These are phyloP conservation scores for Baryphthengus martii DNA, from an alignment of 2,113 vertebrate genomes.

Conservation along the genomic window DNA sequence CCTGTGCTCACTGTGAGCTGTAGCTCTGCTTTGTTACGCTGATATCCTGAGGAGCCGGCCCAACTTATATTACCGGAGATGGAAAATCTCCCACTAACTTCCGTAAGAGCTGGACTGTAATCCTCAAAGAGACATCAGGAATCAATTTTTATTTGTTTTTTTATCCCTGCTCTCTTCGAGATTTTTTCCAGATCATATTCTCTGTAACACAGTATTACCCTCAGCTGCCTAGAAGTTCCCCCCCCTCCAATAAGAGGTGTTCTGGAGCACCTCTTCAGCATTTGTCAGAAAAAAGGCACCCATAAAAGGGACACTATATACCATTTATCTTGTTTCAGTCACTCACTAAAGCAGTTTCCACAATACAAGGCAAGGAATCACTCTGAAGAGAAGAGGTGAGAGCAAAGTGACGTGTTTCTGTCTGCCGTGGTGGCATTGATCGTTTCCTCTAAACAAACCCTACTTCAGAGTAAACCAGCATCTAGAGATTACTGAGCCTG, in stretches of 20 bases:
- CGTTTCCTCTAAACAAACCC: neutral
- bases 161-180: neutral
- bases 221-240: neutral
- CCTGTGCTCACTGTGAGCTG: neutral
- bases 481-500: neutral
- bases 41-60: neutral
- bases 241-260: neutral
- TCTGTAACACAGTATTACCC: neutral
- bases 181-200: neutral
- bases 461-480: neutral
- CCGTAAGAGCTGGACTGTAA: neutral
- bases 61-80: neutral
- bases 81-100: neutral
- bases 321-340: neutral
- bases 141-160: neutral
- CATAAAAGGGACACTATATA: neutral
- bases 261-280: neutral
- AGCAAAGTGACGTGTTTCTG: neutral
- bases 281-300: neutral
- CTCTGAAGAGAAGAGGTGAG: neutral
- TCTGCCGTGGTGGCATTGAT: neutral
- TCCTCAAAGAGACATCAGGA: slow-evolving; percentile 6
- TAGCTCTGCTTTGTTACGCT: neutral
- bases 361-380: neutral
- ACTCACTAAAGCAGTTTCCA: neutral